Conservation (phyloP, 2,888 invertebrate species). For the Stegana nigrithorax region DNA sequence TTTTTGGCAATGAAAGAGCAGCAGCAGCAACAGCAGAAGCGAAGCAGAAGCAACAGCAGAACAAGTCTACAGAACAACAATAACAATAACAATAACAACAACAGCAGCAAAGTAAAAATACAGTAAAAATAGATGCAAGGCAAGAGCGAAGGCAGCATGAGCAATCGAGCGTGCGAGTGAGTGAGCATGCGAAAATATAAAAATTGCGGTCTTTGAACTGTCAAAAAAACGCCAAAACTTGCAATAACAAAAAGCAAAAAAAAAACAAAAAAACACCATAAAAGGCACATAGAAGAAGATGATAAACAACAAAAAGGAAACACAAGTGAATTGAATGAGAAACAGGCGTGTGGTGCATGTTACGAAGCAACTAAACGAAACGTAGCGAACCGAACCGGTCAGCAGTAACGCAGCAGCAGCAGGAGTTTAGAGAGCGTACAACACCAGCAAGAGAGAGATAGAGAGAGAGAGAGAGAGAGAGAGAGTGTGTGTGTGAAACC, state of each 20-base stretch:
- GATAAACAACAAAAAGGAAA: neutral
- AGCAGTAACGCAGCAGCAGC: too few species aligned
- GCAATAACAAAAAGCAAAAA: neutral
- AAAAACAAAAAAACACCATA: neutral
- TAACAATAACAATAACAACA: conserved; percentile 2
- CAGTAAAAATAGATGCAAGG: neutral
- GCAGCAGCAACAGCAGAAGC: conserved; percentile 11
- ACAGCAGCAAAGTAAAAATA: conserved; percentile 10
- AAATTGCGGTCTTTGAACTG: conserved; percentile 53
- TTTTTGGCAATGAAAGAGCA: conserved; percentile 21
- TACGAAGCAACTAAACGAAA: too few species aligned
- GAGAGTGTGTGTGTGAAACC: neutral
- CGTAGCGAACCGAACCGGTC: too few species aligned
- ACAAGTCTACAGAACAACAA: conserved; percentile 15
- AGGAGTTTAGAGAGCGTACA: too few species aligned
- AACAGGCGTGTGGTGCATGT: neutral
- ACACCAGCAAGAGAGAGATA: neutral
- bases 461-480: conserved; percentile 12
- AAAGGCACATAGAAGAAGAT: neutral
- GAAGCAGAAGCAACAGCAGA: too few species aligned
- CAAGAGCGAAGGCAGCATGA: too few species aligned
- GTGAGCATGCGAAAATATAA: conserved; percentile 13
- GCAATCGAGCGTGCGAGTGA: neutral
- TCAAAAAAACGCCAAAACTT: conserved; percentile 45
- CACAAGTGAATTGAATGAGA: neutral